Evolutionary conservation across 2,888 invertebrate genomes (phyloP).

Genomic region (Subacronicta megacephala): DNA sequence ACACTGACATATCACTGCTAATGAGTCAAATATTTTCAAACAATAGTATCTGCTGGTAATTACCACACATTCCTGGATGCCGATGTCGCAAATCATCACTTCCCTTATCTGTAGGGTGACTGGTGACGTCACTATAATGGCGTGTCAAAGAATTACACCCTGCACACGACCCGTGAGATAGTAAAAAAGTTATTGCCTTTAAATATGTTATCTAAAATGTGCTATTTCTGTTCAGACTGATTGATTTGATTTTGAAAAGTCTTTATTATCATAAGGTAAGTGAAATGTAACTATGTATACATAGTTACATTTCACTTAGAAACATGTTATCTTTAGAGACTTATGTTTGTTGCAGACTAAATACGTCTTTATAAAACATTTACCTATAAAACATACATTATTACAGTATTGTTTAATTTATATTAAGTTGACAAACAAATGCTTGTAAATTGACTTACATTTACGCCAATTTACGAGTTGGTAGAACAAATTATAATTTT

Average conservation of each 20-base stretch:
- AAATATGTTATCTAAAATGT: constrained; percentile 30
- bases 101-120: constrained; percentile 47
- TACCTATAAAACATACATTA: too few relatives aligned
- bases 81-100: constrained; percentile 66
- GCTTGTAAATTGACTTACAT: too few relatives aligned
- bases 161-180: constrained; percentile 9
- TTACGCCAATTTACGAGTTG: too few relatives aligned
- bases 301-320: too few relatives aligned
- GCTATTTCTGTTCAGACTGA: constrained; percentile 19
- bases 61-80: constrained; percentile 61
- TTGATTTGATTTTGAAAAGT: too few relatives aligned
- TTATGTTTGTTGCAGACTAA: constrained; percentile 4
- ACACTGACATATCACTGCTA: constrained; percentile 15
- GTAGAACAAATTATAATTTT: too few relatives aligned
- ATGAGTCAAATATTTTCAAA: constrained; percentile 31
- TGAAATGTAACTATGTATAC: too few relatives aligned
- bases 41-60: constrained; percentile 43
- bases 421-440: too few relatives aligned
- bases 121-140: constrained; percentile 31
- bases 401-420: too few relatives aligned
- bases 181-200: constrained; percentile 11
- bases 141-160: constrained; percentile 39
- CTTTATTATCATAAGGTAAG: too few relatives aligned
- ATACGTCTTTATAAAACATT: too few relatives aligned
- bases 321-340: too few relatives aligned